Conservation (phyloP, 2,888 invertebrate genomes). For the Sesia bembeciformis region DNA sequence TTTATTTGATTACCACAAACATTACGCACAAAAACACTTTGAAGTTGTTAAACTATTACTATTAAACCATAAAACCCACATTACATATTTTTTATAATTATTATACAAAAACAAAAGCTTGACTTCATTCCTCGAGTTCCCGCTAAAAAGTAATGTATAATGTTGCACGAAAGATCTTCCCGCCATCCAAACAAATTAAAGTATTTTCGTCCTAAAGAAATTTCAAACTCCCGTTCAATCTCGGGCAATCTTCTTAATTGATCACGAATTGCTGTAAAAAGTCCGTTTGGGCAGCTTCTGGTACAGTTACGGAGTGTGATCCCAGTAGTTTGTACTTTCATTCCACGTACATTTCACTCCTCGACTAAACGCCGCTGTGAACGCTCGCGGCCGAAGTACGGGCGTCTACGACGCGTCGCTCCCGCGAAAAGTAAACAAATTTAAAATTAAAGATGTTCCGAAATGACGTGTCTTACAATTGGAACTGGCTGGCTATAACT, state of each 20-base stretch:
- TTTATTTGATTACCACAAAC: too few species aligned
- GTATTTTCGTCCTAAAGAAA: too few species aligned
- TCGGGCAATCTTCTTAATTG: neutral
- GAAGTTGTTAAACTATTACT: too few species aligned
- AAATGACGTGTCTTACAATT: neutral
- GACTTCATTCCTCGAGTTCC: too few species aligned
- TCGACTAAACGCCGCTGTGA: constrained; percentile 32
- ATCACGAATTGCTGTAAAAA: neutral
- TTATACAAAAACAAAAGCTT: too few species aligned
- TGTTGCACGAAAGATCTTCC: too few species aligned
- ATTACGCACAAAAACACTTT: too few species aligned
- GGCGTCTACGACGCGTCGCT: neutral
- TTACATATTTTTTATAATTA: too few species aligned
- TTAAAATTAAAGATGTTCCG: neutral
- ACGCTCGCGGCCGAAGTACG: constrained; percentile 23
- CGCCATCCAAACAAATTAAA: too few species aligned
- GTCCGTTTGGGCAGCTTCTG: neutral
- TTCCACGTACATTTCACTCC: constrained; percentile 36
- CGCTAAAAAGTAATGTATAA: too few species aligned
- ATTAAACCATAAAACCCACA: too few species aligned
- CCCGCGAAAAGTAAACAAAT: neutral
- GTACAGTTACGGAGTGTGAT: neutral
- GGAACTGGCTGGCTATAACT: neutral
- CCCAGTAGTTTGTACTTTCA: neutral
- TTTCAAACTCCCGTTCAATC: too few species aligned